Conservation (phyloP, 1,140 invertebrate species). For the Amphibalanus amphitrite region DNA sequence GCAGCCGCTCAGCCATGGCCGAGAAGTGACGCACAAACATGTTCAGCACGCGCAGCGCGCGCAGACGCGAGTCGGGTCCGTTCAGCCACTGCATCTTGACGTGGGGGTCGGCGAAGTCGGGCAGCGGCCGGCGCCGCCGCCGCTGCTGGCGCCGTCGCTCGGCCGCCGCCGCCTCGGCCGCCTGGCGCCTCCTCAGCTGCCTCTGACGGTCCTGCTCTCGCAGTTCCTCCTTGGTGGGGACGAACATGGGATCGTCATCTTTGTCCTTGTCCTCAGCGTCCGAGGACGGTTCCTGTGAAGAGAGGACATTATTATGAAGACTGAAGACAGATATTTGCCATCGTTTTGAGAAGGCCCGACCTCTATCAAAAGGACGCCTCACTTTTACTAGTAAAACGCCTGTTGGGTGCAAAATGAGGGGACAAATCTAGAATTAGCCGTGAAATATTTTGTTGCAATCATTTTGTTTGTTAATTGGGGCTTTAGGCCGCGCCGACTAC, state of each 20-base stretch:
- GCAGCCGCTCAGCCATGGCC: slow-evolving; percentile 40
- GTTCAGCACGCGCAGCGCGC: slow-evolving; percentile 28
- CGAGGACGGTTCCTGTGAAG: neutral
- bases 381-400: too few relatives aligned
- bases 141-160: neutral
- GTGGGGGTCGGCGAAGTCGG: neutral
- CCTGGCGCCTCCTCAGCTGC: neutral
- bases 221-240: neutral
- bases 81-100: slow-evolving; percentile 16
- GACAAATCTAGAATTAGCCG: too few relatives aligned
- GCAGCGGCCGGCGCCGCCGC: neutral
- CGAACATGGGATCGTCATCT: neutral
- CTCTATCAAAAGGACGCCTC: too few relatives aligned
- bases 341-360: too few relatives aligned
- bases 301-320: neutral
- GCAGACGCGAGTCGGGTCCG: slow-evolving; percentile 8
- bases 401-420: too few relatives aligned
- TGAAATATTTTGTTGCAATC: too few relatives aligned
- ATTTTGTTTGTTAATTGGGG: too few relatives aligned
- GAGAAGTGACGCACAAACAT: slow-evolving; percentile 51
- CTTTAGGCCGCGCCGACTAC: too few relatives aligned
- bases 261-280: neutral
- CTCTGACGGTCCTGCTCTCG: too few relatives aligned
- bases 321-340: neutral
- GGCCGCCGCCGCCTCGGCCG: too few relatives aligned